Conservation (phyloP, 2,888 invertebrate species). For the Hemicrepidius hirtus region DNA sequence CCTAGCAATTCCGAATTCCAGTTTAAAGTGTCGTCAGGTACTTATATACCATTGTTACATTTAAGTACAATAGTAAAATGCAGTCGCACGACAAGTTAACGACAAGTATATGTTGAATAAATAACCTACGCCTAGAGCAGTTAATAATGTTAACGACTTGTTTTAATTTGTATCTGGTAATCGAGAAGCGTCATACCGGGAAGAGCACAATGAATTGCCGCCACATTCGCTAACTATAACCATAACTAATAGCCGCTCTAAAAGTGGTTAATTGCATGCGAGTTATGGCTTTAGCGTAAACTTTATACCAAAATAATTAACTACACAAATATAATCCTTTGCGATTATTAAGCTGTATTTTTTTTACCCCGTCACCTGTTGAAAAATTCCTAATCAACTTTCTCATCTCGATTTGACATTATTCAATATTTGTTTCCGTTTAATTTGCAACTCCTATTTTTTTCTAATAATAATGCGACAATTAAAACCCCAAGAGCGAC, state of each 20-base stretch:
- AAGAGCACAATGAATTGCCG: conserved; percentile 24
- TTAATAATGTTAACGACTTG: conserved; percentile 26
- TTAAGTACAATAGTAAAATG: conserved; percentile 10
- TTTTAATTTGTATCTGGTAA: conserved; percentile 30
- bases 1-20: no score
- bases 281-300: background rate
- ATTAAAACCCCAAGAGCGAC: no score
- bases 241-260: conserved; percentile 24
- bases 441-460: background rate
- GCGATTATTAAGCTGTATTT: no score
- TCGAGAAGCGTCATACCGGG: conserved; percentile 14
- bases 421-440: background rate
- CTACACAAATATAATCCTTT: background rate
- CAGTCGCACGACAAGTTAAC: conserved; percentile 16
- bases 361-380: no score
- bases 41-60: conserved; percentile 10
- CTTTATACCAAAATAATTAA: conserved; percentile 5
- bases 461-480: background rate
- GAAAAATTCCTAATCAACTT: no score
- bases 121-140: conserved; percentile 23
- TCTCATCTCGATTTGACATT: background rate
- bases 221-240: conserved; percentile 30
- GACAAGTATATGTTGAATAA: conserved; percentile 14
- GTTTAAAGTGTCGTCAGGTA: background rate
- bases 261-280: conserved; percentile 13